Base-by-base conservation (phyloP, 2,888 invertebrate genomes). In the Perizoma flavofasciatum region DNA sequence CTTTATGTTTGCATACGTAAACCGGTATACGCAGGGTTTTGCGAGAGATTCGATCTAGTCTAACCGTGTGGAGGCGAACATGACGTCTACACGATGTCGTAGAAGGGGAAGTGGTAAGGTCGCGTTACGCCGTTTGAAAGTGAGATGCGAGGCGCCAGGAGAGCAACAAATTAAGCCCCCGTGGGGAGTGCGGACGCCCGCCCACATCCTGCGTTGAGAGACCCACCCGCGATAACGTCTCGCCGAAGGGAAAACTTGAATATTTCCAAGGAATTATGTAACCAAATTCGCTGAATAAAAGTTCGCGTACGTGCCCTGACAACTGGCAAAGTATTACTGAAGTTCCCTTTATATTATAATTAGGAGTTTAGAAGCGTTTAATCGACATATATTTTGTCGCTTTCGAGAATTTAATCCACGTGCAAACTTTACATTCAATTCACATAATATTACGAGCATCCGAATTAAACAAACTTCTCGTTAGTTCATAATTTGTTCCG, bases 151-250 rank as follows among this genome's bases (percentile, higher is more conserved):
- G 89, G 91, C 89, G 91, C 88, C 91, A 88, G 86, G 91, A 90
- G 91, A 90, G 90, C 91, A 91, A 92, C 91, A 92, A 92, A 92
- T 92, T 92, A 92, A 89, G 89, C 87, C 88, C 88, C 91, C 81
- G 86, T 84, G 84, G 88, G 88, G 85, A 81, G 81, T 73, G 70
- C 77, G 77, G 67, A 62, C 79, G 79, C 83, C 84, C 85, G 79
- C 86, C 82, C 81, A 82, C 84, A 80, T 72, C 76, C 77, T 77
- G 83, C 83, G 86, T 78, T 86, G 88, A 89, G 85, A 86, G 85
- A 74, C 78, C 79, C 83, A 77, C 83, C 83, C 77, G 82, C 85
- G 88, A 88, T 88, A 89, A 88, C 86, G 88, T 86, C 86, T 83
- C 82, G 85, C 82, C 82, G 83, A 88, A 88, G 83, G 88, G 88